Conservation (phyloP, 2,888 invertebrate species). For the Caenorhabditis becei region DNA sequence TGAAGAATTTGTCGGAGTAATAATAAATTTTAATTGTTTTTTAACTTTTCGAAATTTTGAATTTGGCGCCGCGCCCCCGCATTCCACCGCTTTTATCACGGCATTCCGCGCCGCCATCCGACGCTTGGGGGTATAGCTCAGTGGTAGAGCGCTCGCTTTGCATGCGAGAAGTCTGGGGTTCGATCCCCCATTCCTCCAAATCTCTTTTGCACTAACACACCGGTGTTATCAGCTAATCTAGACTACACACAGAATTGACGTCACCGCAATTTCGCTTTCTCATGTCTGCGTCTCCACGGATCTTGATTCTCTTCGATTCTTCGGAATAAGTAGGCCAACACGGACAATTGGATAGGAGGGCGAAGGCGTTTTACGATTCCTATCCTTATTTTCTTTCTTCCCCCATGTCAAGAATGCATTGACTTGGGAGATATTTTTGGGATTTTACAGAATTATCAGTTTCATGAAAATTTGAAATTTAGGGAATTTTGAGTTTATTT, state of each 20-base stretch:
- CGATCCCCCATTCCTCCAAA: slow-evolving; percentile 78
- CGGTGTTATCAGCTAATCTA: too few relatives aligned
- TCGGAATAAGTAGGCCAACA: slow-evolving; percentile 43
- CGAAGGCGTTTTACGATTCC: slow-evolving; percentile 35
- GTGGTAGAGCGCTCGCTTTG: slow-evolving; percentile 80
- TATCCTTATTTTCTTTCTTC: not conserved
- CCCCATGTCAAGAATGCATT: not conserved
- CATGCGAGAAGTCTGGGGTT: slow-evolving; percentile 80
- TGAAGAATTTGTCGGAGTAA: too few relatives aligned
- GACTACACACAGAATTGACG: too few relatives aligned
- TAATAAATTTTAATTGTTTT: too few relatives aligned
- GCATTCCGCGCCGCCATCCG: not conserved
- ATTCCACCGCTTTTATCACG: not conserved
- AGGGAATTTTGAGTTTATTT: too few relatives aligned
- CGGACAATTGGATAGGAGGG: slow-evolving; percentile 42
- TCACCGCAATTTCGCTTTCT: not conserved
- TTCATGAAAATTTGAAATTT: too few relatives aligned
- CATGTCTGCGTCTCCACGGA: not conserved
- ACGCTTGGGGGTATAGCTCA: slow-evolving; percentile 70
- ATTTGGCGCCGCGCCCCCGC: too few relatives aligned
- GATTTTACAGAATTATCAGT: too few relatives aligned
- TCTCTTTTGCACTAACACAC: slow-evolving; percentile 50
- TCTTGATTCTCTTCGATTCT: not conserved
- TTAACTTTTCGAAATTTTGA: too few relatives aligned
- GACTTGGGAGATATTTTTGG: not conserved